phyloP scores from a whole-genome alignment of 2,888 invertebrate genomes.

The Plutella xylostella region DNA sequence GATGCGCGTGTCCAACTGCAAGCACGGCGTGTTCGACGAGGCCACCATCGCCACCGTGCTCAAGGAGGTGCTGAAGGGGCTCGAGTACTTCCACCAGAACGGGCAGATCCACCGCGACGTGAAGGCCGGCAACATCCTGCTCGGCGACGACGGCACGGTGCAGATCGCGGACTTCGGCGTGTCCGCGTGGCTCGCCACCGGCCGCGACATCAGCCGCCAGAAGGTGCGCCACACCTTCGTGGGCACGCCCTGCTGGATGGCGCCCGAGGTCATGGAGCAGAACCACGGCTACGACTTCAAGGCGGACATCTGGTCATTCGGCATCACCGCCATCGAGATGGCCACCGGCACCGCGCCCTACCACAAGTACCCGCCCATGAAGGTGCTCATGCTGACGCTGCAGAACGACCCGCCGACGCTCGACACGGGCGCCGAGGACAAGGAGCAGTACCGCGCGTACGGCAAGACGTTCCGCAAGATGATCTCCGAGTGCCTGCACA shows the following conservation, averaged over 20 bases:
- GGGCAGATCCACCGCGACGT: conserved; percentile 96
- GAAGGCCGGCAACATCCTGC: conserved; percentile 95
- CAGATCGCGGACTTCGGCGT: conserved; percentile 99
- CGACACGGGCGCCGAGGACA: conserved; percentile 96
- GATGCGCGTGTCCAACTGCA: conserved; percentile 91
- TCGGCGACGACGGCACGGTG: conserved; percentile 97
- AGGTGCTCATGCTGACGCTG: conserved; percentile 98
- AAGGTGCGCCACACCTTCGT: conserved; percentile 99
- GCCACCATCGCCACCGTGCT: conserved; percentile 97
- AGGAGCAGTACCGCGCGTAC: conserved; percentile 98
- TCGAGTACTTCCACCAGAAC: conserved; percentile 98
- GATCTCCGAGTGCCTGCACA: conserved; percentile 97
- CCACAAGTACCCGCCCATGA: conserved; percentile 99
- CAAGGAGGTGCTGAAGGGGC: conserved; percentile 94
- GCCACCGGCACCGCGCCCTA: conserved; percentile 99
- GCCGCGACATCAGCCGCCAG: conserved; percentile 93
- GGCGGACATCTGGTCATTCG: conserved; percentile 86
- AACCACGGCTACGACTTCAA: conserved; percentile 99
- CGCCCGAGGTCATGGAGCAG: conserved; percentile 99
- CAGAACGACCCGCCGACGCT: conserved; percentile 99
- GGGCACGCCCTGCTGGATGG: conserved; percentile 99
- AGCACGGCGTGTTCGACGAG: conserved; percentile 98
- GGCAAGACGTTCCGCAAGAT: conserved; percentile 98
- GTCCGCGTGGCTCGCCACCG: conserved; percentile 97
- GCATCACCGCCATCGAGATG: conserved; percentile 99